These are phyloP conservation scores for Pinctada fucata DNA, from an alignment of 2,888 invertebrate genomes.

Conservation along the genomic window DNA sequence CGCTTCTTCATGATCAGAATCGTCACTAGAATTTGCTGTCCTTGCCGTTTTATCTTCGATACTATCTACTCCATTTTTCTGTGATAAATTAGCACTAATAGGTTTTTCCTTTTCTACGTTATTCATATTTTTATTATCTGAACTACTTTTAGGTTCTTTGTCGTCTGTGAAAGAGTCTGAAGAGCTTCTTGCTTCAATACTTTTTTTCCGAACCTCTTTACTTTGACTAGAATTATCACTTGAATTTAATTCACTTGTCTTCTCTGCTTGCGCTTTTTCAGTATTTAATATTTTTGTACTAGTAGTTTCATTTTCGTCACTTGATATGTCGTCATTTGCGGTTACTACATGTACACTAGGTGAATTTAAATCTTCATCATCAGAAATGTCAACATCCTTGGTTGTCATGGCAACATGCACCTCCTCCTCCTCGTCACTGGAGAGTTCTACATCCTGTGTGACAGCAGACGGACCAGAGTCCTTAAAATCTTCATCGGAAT, in stretches of 20 bases:
- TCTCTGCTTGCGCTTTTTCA: neutral
- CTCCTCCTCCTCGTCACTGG: conserved; percentile 61
- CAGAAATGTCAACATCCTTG: conserved; percentile 42
- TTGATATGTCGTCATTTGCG: conserved; percentile 27
- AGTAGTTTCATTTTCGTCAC: conserved; percentile 35
- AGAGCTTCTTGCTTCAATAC: neutral
- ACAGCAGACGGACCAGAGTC: conserved; percentile 25
- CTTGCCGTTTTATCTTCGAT: neutral
- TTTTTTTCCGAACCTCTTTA: neutral
- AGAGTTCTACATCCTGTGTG: conserved; percentile 53
- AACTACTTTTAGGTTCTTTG: neutral
- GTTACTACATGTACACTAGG: neutral
- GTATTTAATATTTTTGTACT: conserved; percentile 18
- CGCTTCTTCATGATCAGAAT: conserved; percentile 47
- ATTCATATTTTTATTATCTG: neutral
- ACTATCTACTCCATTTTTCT: neutral
- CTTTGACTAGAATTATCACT: neutral
- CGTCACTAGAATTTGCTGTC: conserved; percentile 14
- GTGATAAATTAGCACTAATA: neutral
- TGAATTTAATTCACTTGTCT: neutral
- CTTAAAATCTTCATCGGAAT: conserved; percentile 81
- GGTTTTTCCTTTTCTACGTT: neutral
- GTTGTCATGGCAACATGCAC: conserved; percentile 25
- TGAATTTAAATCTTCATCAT: conserved; percentile 37
- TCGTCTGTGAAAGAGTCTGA: neutral